Conservation (phyloP, 2,888 invertebrate species). For the Miltochrista miniata region DNA sequence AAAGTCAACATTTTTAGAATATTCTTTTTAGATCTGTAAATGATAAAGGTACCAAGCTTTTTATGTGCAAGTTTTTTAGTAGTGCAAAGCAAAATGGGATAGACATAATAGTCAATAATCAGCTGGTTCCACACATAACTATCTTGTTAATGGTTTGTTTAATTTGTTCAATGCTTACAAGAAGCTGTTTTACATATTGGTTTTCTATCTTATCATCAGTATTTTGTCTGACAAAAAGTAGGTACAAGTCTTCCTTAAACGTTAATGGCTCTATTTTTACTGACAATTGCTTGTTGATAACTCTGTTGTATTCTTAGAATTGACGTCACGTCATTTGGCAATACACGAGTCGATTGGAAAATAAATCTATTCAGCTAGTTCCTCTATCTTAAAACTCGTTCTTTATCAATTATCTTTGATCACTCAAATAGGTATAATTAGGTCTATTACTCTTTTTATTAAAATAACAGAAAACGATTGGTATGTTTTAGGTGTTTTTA, state of each 20-base stretch:
- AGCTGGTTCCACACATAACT: constrained; percentile 12
- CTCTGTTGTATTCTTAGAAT: constrained; percentile 23
- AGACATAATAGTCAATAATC: no score
- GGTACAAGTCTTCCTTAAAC: constrained; percentile 28
- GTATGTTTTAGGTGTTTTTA: not conserved
- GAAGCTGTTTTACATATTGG: no score
- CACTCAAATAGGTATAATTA: constrained; percentile 4
- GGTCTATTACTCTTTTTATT: not conserved
- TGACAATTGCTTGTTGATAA: constrained; percentile 40
- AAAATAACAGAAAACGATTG: no score
- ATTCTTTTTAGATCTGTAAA: constrained; percentile 19
- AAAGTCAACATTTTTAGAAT: constrained; percentile 35
- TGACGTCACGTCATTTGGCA: constrained; percentile 44
- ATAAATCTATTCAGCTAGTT: constrained; percentile 36
- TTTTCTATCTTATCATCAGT: constrained; percentile 19
- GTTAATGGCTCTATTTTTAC: constrained; percentile 43
- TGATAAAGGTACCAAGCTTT: constrained; percentile 17
- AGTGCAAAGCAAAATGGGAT: constrained; percentile 37
- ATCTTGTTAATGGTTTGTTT: constrained; percentile 18
- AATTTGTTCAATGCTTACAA: constrained; percentile 16
- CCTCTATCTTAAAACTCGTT: constrained; percentile 29
- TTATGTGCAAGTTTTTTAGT: constrained; percentile 5
- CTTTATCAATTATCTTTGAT: constrained; percentile 31
- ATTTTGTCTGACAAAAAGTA: constrained; percentile 25
- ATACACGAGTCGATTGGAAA: constrained; percentile 27